Evolutionary conservation across 2,888 invertebrate genomes (phyloP).

Genomic region (Mythimna loreyi): DNA sequence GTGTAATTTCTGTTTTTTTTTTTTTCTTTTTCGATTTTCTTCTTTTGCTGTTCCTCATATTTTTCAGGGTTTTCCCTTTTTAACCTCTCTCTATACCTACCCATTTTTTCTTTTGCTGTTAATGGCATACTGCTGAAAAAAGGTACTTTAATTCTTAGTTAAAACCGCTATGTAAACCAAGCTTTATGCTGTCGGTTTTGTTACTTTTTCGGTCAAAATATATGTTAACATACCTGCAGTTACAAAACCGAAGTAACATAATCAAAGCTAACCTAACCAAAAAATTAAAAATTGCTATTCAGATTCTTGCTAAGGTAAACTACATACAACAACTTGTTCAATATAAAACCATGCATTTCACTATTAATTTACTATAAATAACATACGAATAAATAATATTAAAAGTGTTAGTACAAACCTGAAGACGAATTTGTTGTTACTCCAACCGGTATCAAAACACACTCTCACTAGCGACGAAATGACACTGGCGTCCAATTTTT

Average conservation of each 20-base stretch:
- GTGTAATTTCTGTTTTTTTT: background rate
- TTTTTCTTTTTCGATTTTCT: background rate
- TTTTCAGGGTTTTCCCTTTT: constrained; percentile 12
- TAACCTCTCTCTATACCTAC: constrained; percentile 24
- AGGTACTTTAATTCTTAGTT: background rate
- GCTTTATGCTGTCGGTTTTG: background rate
- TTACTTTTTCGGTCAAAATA: constrained; percentile 1
- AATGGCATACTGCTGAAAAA: background rate
- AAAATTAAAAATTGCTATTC: background rate
- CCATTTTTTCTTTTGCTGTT: constrained; percentile 22
- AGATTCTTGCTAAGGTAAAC: background rate
- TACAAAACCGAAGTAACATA: no score
- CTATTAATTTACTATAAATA: background rate
- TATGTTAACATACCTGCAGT: background rate
- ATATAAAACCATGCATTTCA: background rate
- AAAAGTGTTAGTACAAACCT: constrained; percentile 7
- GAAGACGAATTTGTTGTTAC: constrained; percentile 13
- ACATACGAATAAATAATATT: background rate
- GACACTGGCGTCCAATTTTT: constrained; percentile 13
- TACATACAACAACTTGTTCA: background rate
- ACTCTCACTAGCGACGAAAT: constrained; percentile 1
- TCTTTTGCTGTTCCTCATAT: background rate
- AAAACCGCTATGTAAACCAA: background rate
- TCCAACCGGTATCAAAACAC: constrained; percentile 5
- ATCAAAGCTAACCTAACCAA: no score